These are phyloP conservation scores for Netelia virgata DNA, from an alignment of 2,888 invertebrate genomes.

Conservation along the genomic window DNA sequence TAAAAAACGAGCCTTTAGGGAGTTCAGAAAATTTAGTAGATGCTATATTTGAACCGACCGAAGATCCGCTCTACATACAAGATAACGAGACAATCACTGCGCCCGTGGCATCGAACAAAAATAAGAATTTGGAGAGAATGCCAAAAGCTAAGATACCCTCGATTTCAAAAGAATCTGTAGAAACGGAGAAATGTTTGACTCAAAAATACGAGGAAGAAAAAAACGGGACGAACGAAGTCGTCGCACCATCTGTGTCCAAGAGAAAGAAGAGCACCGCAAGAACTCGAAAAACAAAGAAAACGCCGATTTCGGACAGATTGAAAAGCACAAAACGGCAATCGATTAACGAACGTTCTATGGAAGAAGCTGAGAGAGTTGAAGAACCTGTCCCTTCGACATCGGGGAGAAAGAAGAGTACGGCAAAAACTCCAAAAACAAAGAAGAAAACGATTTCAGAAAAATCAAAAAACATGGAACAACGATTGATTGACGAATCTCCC, in stretches of 20 bases:
- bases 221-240: not conserved
- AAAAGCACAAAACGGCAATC: not conserved
- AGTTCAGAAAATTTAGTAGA: not conserved
- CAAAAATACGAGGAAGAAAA: not conserved
- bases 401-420: not conserved
- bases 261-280: not conserved
- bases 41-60: slow-evolving; percentile 34
- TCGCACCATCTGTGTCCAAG: not conserved
- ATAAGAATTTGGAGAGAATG: not conserved
- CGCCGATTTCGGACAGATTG: not conserved
- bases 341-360: not conserved
- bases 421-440: not conserved
- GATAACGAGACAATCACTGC: not conserved
- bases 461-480: not conserved
- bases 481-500: not conserved
- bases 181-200: not conserved
- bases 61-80: slow-evolving; percentile 64
- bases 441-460: not conserved
- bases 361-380: not conserved
- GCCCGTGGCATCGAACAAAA: not conserved
- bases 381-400: not conserved
- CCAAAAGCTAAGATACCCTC: not conserved
- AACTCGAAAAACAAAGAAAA: not conserved
- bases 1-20: not conserved
- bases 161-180: not conserved